Conservation (phyloP, 2,888 invertebrate genomes). For the Drosophila affinis region DNA sequence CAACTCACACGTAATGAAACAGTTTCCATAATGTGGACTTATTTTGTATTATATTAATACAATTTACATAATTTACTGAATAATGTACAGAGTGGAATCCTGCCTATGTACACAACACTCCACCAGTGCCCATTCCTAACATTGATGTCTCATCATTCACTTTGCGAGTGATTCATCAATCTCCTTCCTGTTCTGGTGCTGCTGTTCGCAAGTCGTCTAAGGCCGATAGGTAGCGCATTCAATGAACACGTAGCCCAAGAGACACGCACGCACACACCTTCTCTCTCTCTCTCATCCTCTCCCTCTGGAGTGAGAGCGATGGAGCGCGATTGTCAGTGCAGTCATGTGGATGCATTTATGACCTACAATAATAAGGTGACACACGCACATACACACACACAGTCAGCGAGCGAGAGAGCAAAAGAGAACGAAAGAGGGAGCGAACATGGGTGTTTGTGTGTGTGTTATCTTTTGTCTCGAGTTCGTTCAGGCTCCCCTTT, state of each 20-base stretch:
- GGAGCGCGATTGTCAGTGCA: constrained; percentile 42
- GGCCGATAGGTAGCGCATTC: constrained; percentile 23
- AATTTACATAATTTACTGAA: too few relatives aligned
- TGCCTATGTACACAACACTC: too few relatives aligned
- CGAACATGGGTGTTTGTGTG: neutral
- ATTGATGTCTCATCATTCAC: neutral
- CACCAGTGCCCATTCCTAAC: too few relatives aligned
- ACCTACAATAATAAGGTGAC: constrained; percentile 68
- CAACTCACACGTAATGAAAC: too few relatives aligned
- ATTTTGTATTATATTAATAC: too few relatives aligned
- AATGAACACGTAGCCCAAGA: constrained; percentile 50
- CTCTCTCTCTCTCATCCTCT: constrained; percentile 12
- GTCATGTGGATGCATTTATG: constrained; percentile 75
- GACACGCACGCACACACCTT: constrained; percentile 15
- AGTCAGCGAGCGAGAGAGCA: constrained; percentile 25
- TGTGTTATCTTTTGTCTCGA: constrained; percentile 22
- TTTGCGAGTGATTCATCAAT: constrained; percentile 22
- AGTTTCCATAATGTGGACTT: too few relatives aligned
- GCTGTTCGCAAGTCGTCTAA: neutral
- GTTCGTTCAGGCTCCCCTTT: constrained; percentile 18
- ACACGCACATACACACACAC: constrained; percentile 7
- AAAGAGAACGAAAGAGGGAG: constrained; percentile 3
- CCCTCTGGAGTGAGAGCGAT: neutral
- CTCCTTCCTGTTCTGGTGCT: neutral
- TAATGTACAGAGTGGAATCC: too few relatives aligned